Percentiles rank a stretch among this genome's conserved stretches.
phyloP scores from a whole-genome alignment of 2,888 invertebrate species.

The Mongoloraphidia duomilia region DNA sequence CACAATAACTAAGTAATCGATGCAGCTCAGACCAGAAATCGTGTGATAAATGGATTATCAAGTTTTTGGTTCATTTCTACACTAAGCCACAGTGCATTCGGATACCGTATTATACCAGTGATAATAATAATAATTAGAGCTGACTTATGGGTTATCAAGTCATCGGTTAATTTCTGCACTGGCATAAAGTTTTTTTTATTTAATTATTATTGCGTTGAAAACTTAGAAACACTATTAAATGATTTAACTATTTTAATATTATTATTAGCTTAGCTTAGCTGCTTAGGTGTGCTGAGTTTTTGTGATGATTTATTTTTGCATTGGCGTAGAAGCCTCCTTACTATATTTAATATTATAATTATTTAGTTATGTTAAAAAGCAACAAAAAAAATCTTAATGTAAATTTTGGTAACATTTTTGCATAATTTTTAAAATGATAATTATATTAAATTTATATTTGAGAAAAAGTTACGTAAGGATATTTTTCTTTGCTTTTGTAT shows the following conservation, averaged over 20 bases:
- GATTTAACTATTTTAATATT: not conserved
- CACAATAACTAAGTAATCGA: not conserved
- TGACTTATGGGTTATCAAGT: too few species aligned
- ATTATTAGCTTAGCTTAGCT: constrained; percentile 14
- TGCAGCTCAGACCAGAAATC: not conserved
- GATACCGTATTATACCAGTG: too few species aligned
- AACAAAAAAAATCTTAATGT: too few species aligned
- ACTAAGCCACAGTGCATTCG: too few species aligned
- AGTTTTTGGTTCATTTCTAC: too few species aligned
- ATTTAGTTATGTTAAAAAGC: too few species aligned
- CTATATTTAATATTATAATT: too few species aligned
- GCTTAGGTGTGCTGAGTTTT: constrained; percentile 27
- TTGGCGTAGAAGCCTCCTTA: not conserved
- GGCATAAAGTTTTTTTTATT: too few species aligned
- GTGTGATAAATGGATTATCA: not conserved
- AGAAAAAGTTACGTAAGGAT: not conserved
- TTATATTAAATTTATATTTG: not conserved
- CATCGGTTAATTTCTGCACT: too few species aligned
- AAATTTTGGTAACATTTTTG: not conserved
- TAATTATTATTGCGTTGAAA: too few species aligned
- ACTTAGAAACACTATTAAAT: not conserved
- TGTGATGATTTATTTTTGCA: constrained; percentile 18
- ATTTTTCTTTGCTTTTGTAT: not conserved
- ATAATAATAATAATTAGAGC: too few species aligned
- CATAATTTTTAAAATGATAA: not conserved